Evolutionary conservation across 1,140 invertebrate genomes (phyloP), one percentile per base, ranked within the genome.

Genomic region (Bombus fervidus): DNA sequence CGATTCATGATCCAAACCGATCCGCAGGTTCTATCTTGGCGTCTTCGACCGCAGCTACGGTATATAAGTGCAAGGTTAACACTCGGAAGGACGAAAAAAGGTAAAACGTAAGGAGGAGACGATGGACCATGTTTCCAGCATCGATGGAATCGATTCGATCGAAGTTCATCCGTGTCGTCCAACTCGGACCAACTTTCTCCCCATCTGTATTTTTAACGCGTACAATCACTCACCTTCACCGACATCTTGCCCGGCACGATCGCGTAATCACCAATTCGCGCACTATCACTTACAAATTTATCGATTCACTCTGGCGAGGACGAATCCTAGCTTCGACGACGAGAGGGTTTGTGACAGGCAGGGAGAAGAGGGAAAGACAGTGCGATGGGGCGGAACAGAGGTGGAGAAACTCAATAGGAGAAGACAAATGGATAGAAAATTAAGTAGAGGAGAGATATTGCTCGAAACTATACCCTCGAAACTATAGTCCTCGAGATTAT

Each of bases 221-320:
- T 43, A 37, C 15, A 53, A 53, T n/a, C 83, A 91, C 90, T 92
- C 92, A 94, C 94, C 93, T 94, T 94, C 89, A 94, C 94, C 94
- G 94, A 94, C 94, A 95, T 95, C 84, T 93, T 93, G 92, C 79
- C 74, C 83, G 64, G 66, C 86, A 85, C 87, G 86, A 83, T 89
- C 86, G 83, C 88, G 85, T 82, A 93, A 89, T 83, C 89, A 85
- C 78, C 28, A 62, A 62, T 62, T 62, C 84, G 84, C 31, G 41
- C 91, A 89, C 91, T 89, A 75, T 86, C 90, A 87, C 90, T 79
- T 82, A 81, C 85, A 90, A 53, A 68, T 68, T 90, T 87, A 91
- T 91, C 87, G 86, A 85, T 87, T 89, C 89, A 90, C 89, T 84
- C 86, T 85, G 72, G 34, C 69, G 81, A 28, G 72, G 34, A 47